Percentiles rank a stretch among this genome's conserved stretches.
Conservation (phyloP, 1,140 invertebrate genomes). For the Brachionus paranguensis region DNA sequence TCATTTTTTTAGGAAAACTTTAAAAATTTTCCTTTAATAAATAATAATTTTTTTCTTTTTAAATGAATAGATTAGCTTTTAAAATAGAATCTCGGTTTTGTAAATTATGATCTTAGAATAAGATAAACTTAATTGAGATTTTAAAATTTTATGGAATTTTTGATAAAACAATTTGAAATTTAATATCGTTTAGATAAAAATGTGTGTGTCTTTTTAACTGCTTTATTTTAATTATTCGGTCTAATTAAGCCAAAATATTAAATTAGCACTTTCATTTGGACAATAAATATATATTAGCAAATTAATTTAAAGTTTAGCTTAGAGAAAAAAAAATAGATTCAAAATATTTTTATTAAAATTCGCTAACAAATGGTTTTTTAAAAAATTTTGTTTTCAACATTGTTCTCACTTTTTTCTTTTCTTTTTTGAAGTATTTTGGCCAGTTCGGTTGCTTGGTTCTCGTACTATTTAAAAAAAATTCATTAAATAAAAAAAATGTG, state of each 20-base stretch:
- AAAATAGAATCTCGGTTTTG: neutral
- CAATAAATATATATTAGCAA: neutral
- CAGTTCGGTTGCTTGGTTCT: neutral
- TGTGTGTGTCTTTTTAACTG: neutral
- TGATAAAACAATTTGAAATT: neutral
- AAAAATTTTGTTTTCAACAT: neutral
- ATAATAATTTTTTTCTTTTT: neutral
- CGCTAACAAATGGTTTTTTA: neutral
- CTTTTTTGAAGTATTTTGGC: neutral
- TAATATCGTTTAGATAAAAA: neutral
- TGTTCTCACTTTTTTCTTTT: slow-evolving; percentile 11
- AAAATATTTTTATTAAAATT: neutral
- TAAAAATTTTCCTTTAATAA: neutral
- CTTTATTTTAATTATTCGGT: neutral
- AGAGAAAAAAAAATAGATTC: too few species aligned
- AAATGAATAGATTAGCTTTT: neutral
- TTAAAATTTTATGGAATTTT: neutral
- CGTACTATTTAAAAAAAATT: neutral
- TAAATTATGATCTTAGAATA: neutral
- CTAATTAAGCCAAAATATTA: neutral
- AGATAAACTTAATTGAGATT: neutral
- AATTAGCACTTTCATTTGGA: neutral
- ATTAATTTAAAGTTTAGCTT: neutral
- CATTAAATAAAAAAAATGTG: neutral
- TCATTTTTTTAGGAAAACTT: neutral